Base-by-base conservation (phyloP, 1,140 invertebrate genomes). In the Pseudomyrmex gracilis region DNA sequence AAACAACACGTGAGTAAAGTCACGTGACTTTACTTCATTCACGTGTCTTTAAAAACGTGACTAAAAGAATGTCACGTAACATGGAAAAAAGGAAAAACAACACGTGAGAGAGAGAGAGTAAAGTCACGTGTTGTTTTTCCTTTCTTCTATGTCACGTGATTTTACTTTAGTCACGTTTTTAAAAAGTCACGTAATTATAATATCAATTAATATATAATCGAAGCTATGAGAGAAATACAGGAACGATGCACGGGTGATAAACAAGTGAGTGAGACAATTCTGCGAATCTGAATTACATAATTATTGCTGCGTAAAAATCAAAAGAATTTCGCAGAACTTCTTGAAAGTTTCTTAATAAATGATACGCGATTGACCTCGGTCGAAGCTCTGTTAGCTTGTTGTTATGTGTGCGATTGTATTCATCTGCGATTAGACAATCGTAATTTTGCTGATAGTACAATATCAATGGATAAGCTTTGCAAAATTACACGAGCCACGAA, bases 391-490 rank as follows among this genome's bases (percentile, higher is more conserved):
- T 45, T 78, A 34, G 17, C 20, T 2, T 34, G 63, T 67, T 78
- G 9, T 68, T 53, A 64, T n/a, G 34, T 63, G 10, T 15, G 3
- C 17, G 49, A 58, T 78, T 1, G n/a, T 68, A 53, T 78, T 45
- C 63, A 68, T 58, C 20, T 57, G 34, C 34, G 53, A 78, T 78
- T 68, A 78, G 63, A 67, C 61, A 55, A 68, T 4, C 34, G 45
- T 15, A 13, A 68, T 70, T 68, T 58, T 43, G 63, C 15, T 34
- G 64, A 47, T 34, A 47, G 43, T 67, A 57, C 51, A 12, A 12
- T 55, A 45, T 68, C 64, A 45, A 22, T 22, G 43, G 76, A 68
- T 78, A 78, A 78, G 15, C 13, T 78, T 24, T 9, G 47, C 61
- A 57, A 57, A 66, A 51, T 67, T 64, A 57, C 17, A 17, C 24